Evolutionary conservation across 2,113 vertebrate species (phyloP).

Genomic region (Gadus macrocephalus): DNA sequence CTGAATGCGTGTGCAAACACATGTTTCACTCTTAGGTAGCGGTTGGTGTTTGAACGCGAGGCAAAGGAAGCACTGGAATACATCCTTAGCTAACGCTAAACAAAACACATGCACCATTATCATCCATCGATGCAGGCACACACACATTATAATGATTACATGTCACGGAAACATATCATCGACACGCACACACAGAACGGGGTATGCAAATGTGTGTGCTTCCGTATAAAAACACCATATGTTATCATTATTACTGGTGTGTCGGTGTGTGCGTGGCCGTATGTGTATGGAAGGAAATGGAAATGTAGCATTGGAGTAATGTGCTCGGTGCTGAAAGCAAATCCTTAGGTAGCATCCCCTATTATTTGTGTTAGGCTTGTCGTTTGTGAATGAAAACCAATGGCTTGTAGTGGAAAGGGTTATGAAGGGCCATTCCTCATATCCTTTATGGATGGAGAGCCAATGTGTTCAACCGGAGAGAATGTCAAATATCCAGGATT

Average conservation of each 20-base stretch:
- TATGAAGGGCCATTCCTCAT: no score
- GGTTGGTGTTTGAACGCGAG: no score
- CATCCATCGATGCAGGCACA: constrained; percentile 21
- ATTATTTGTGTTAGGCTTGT: background rate
- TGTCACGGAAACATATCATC: constrained; percentile 14
- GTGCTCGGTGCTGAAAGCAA: background rate
- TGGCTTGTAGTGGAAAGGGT: no score
- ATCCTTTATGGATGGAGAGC: no score
- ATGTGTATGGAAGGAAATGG: background rate
- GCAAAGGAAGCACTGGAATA: no score
- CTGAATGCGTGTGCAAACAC: no score
- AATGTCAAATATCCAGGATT: no score
- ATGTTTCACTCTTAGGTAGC: no score
- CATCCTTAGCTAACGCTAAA: background rate
- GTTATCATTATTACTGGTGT: constrained; percentile 22
- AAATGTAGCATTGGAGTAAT: background rate
- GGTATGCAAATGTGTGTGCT: background rate
- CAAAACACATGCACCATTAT: constrained; percentile 2
- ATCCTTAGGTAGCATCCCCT: background rate
- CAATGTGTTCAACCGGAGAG: no score
- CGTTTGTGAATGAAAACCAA: background rate
- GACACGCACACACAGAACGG: constrained; percentile 11
- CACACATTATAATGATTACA: constrained; percentile 42
- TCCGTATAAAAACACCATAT: constrained; percentile 25
- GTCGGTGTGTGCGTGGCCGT: background rate